phyloP scores from a whole-genome alignment of 2,888 invertebrate genomes.

The Allolobophora icterica region DNA sequence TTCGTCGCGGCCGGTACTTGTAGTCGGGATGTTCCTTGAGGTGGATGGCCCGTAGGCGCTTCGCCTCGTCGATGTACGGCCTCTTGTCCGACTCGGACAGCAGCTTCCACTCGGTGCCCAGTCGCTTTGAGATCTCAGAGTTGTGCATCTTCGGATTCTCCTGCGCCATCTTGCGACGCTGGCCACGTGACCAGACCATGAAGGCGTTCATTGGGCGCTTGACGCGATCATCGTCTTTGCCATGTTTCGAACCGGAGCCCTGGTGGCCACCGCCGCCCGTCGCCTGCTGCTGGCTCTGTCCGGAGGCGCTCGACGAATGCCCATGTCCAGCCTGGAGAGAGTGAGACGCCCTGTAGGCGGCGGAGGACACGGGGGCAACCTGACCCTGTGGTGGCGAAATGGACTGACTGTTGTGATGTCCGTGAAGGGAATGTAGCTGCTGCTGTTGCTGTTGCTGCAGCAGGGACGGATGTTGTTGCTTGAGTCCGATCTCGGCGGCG shows the following conservation, averaged over 20 bases:
- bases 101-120: slow-evolving; percentile 98
- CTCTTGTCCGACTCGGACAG: slow-evolving; percentile 92
- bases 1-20: slow-evolving; percentile 85
- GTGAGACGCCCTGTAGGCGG: slow-evolving; percentile 18
- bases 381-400: slow-evolving; percentile 13
- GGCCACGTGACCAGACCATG: slow-evolving; percentile 99
- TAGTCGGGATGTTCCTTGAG: slow-evolving; percentile 99
- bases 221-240: slow-evolving; percentile 69
- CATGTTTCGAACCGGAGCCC: not conserved
- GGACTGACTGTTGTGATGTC: slow-evolving; percentile 23
- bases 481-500: slow-evolving; percentile 21
- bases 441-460: slow-evolving; percentile 27
- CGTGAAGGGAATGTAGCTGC: not conserved
- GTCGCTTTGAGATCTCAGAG: slow-evolving; percentile 93
- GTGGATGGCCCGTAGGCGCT: slow-evolving; percentile 92
- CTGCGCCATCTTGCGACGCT: slow-evolving; percentile 96
- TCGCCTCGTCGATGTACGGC: slow-evolving; percentile 98
- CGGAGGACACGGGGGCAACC: slow-evolving; percentile 7
- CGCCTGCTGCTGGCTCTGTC: not conserved
- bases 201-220: slow-evolving; percentile 99
- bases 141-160: slow-evolving; percentile 99
- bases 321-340: not conserved
- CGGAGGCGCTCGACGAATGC: not conserved
- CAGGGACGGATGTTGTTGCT: slow-evolving; percentile 24
- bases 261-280: not conserved